A percentile compares a stretch with the other conserved stretches of the same genome.
These are phyloP conservation scores for Drosophila triauraria DNA, from an alignment of 1,140 invertebrate genomes.

Conservation along the genomic window DNA sequence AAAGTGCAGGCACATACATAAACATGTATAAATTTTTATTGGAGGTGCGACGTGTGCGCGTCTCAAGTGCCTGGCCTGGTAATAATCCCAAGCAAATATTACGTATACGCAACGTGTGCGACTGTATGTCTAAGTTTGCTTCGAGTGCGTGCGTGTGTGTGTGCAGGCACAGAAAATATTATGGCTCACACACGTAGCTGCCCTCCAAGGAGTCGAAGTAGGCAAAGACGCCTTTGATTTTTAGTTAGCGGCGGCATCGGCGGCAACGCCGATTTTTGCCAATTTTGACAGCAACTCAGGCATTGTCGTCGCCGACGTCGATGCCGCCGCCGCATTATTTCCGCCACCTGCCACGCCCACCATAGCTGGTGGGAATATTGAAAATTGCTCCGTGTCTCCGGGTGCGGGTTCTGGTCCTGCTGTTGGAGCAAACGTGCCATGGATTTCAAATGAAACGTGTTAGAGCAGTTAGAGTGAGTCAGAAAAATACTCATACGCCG, in stretches of 20 bases:
- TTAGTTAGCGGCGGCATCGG: slow-evolving; percentile 66
- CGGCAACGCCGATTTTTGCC: slow-evolving; percentile 71
- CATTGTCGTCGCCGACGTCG: slow-evolving; percentile 29
- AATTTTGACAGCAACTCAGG: slow-evolving; percentile 72
- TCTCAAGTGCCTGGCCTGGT: slow-evolving; percentile 65
- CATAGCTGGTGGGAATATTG: slow-evolving; percentile 57
- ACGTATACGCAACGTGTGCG: slow-evolving; percentile 64
- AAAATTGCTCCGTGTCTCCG: slow-evolving; percentile 67
- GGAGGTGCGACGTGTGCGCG: slow-evolving; percentile 47
- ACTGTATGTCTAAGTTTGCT: slow-evolving; percentile 30
- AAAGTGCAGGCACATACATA: slow-evolving; percentile 47
- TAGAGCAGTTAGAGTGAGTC: slow-evolving; percentile 38
- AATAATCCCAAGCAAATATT: slow-evolving; percentile 76
- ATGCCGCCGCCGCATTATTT: slow-evolving; percentile 70
- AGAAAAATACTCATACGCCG: slow-evolving; percentile 75
- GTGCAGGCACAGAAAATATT: slow-evolving; percentile 61
- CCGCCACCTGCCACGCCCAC: slow-evolving; percentile 72
- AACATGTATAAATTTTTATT: slow-evolving; percentile 62
- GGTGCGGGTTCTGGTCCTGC: slow-evolving; percentile 30
- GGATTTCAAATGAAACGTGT: slow-evolving; percentile 82
- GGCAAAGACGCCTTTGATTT: slow-evolving; percentile 69
- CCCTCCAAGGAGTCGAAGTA: slow-evolving; percentile 43
- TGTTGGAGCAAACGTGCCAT: slow-evolving; percentile 69
- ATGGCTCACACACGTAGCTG: slow-evolving; percentile 67
- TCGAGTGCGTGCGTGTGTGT: slow-evolving; percentile 17